Conservation (phyloP, 1,140 invertebrate species). For the Paraescarpia echinospica region DNA sequence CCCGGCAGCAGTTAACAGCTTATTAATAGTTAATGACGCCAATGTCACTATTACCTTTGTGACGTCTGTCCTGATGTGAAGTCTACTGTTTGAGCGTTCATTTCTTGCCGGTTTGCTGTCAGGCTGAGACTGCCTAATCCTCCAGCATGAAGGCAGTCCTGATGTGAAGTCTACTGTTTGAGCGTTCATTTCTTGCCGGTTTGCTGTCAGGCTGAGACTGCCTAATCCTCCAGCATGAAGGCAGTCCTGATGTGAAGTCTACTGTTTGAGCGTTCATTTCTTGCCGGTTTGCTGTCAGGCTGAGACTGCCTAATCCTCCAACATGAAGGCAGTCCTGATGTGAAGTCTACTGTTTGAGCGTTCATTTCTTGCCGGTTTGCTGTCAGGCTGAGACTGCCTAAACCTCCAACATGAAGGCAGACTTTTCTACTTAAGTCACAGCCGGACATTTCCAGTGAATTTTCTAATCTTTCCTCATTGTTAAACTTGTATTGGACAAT, state of each 20-base stretch:
- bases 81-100: neutral
- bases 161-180: too few relatives aligned
- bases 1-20: neutral
- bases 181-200: too few relatives aligned
- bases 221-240: neutral
- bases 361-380: too few relatives aligned
- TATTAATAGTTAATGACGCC: neutral
- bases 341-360: too few relatives aligned
- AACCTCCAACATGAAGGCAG: neutral
- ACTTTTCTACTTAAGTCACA: neutral
- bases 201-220: neutral
- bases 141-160: neutral
- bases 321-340: neutral
- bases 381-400: neutral
- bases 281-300: neutral
- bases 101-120: neutral
- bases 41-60: neutral
- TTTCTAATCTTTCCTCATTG: neutral
- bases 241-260: neutral
- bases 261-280: neutral
- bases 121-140: neutral
- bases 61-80: neutral
- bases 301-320: neutral
- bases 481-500: neutral
- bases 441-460: neutral